phyloP scores from a whole-genome alignment of 2,888 invertebrate genomes.

The Coleophora deauratella region DNA sequence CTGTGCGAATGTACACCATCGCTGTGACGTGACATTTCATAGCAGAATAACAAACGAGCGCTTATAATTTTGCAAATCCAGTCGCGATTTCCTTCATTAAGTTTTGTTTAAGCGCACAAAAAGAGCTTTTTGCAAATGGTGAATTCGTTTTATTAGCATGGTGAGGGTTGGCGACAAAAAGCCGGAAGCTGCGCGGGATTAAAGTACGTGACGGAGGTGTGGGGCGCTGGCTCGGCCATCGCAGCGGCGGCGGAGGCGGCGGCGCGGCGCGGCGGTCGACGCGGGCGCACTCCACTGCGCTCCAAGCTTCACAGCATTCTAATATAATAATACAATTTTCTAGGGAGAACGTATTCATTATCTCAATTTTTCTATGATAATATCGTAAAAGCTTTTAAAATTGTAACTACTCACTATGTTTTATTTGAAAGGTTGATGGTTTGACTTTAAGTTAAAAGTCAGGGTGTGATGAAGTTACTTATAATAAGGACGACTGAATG shows the following conservation, averaged over 20 bases:
- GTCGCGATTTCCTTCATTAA: conserved; percentile 7
- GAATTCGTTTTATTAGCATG: conserved; percentile 44
- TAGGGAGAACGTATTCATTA: too few relatives aligned
- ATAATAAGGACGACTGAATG: too few relatives aligned
- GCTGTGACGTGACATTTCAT: background rate
- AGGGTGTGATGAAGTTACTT: too few relatives aligned
- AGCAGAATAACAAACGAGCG: conserved; percentile 2
- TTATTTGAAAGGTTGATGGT: too few relatives aligned
- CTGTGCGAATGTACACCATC: too few relatives aligned
- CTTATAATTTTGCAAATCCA: conserved; percentile 1
- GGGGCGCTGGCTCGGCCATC: conserved; percentile 55
- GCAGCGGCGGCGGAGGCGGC: conserved; percentile 2
- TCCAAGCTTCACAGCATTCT: too few relatives aligned
- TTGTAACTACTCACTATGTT: too few relatives aligned
- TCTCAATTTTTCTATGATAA: too few relatives aligned
- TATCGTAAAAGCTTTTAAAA: too few relatives aligned
- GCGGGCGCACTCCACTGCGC: too few relatives aligned
- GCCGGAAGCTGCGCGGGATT: conserved; percentile 65
- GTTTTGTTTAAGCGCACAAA: conserved; percentile 22
- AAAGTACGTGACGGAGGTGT: conserved; percentile 62
- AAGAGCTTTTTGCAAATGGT: conserved; percentile 40
- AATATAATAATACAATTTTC: too few relatives aligned
- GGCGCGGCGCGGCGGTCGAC: background rate
- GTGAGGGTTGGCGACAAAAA: conserved; percentile 48
- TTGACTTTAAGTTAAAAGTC: too few relatives aligned